Evolutionary conservation across 2,113 vertebrate genomes (phyloP).

Genomic region (Chauna torquata): DNA sequence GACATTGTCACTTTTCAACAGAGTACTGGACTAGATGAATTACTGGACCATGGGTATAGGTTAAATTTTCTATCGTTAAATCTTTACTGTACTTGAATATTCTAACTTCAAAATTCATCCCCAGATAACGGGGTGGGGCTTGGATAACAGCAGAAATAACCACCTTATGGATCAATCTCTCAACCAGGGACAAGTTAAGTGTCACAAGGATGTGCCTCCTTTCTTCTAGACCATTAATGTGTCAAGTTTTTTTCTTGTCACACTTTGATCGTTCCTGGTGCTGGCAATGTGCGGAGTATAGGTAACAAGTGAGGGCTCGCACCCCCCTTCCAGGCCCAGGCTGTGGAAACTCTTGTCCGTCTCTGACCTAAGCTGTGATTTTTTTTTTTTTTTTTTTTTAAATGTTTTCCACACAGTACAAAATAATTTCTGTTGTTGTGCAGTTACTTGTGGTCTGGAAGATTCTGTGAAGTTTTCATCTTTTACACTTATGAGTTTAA

Average conservation of each 20-base stretch:
- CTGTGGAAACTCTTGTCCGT: neutral
- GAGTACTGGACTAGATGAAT: neutral
- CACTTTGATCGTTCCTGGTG: neutral
- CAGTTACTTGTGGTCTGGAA: neutral
- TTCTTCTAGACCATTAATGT: neutral
- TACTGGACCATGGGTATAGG: neutral
- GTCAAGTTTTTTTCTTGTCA: neutral
- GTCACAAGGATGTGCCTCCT: fast-evolving
- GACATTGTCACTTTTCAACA: neutral
- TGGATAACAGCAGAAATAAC: neutral
- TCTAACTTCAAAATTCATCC: neutral
- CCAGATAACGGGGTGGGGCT: neutral
- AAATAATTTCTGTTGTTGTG: neutral
- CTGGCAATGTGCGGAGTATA: neutral
- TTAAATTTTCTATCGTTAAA: neutral
- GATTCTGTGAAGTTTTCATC: neutral
- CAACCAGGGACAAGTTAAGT: neutral
- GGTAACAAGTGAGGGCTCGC: neutral
- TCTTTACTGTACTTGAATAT: neutral
- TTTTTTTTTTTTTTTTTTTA: neutral
- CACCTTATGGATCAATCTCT: neutral
- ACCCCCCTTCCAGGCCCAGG: neutral
- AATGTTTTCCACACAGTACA: neutral
- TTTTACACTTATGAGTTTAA: neutral
- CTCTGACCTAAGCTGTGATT: neutral